These are phyloP conservation scores for Venusia cambrica DNA, from an alignment of 2,888 invertebrate species.

Conservation along the genomic window DNA sequence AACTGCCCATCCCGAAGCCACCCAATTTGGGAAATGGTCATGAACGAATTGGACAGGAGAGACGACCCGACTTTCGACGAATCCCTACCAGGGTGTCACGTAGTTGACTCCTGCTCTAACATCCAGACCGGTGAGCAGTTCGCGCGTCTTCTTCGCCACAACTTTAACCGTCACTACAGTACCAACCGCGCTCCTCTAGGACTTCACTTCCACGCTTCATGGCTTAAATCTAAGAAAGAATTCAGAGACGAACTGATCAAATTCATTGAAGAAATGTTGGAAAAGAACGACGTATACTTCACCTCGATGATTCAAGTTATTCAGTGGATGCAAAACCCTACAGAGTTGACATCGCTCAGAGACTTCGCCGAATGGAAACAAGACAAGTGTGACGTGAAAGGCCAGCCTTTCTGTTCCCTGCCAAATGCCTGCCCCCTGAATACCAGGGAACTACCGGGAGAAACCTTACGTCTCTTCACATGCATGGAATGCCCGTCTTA, in stretches of 20 bases:
- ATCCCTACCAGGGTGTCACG: conserved; percentile 95
- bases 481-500: conserved; percentile 98
- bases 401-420: conserved; percentile 94
- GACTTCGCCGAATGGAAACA: conserved; percentile 97
- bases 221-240: conserved; percentile 96
- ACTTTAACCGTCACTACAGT: conserved; percentile 96
- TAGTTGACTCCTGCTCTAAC: conserved; percentile 96
- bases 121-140: conserved; percentile 95
- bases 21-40: conserved; percentile 98
- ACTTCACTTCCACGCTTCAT: conserved; percentile 96
- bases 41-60: conserved; percentile 96
- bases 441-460: conserved; percentile 94
- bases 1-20: conserved; percentile 95
- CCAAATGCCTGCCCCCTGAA: conserved; percentile 95
- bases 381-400: conserved; percentile 96
- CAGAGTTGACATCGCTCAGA: conserved; percentile 90
- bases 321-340: conserved; percentile 98
- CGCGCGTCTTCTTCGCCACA: conserved; percentile 93
- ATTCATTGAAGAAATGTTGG: conserved; percentile 96
- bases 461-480: conserved; percentile 94
- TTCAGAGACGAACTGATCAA: conserved; percentile 94
- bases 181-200: conserved; percentile 96
- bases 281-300: conserved; percentile 94
- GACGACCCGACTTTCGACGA: conserved; percentile 97
- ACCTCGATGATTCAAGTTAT: conserved; percentile 95